Base-by-base conservation (phyloP, 2,888 invertebrate species). In the Chrysopilus asiliformis region DNA sequence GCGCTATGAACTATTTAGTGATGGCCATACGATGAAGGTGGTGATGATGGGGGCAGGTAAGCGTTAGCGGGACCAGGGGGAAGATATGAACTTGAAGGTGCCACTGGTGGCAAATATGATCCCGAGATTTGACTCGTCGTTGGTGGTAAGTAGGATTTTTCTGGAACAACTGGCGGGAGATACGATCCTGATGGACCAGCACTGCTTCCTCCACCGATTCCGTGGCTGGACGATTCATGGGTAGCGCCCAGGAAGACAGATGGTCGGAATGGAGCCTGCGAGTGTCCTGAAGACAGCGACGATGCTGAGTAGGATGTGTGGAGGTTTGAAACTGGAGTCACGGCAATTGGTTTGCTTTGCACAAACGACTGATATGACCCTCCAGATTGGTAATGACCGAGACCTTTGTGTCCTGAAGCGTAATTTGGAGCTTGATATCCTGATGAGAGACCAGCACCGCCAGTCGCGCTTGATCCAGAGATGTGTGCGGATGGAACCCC, bases 361-460 rank as follows among this genome's bases (percentile, higher is more conserved):
- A 50, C 48, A 18, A 32, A 33, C 10, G 32, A 28, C 10, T 24
- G 18, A n/a, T 9, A 3, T 2, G 16, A 13, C 5, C 32, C 35
- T 9, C 38, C 34, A 2, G 43, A 40, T 29, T 36, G 33, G 32
- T 56, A 60, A 41, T 60, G 59, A 1, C 60, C 57, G 15, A 60
- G 35, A 4, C 60, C 60, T 40, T 60, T 60, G 39, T 60, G 60
- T 0, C 60, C 60, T 24, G 51, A 32, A 0, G 60, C 60, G 43
- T 60, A 60, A 5, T 47, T 40, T 0, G 60, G 60, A 1, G 51
- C 38, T 26, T 40, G 40, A 15, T 49, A 49, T 8, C 44, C 43
- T 13, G 24, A 38, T 37, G 4, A 43, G 37, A 35, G 33, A 27
- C 20, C 43, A 32, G 4, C 41, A 31, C 16, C 44, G 40, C 39